A percentile compares a stretch with the other conserved stretches of the same genome.
Conservation (phyloP, 1,140 invertebrate genomes). For the Drosophila ercepeae region DNA sequence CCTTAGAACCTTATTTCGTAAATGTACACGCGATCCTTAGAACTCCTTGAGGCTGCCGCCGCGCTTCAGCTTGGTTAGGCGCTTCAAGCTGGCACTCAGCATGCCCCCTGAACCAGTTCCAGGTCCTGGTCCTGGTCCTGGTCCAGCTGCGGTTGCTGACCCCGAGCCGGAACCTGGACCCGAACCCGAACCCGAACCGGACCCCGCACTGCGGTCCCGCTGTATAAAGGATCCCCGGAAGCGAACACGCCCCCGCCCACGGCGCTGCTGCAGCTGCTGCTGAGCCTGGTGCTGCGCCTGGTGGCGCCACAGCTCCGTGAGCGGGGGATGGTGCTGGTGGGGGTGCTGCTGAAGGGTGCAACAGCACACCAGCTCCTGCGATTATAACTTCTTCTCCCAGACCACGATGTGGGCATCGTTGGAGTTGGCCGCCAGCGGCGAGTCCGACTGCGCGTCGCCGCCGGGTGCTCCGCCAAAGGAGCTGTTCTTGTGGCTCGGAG, state of each 20-base stretch:
- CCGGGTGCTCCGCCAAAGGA: constrained; percentile 48
- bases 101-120: constrained; percentile 22
- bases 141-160: not conserved
- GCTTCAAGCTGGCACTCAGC: constrained; percentile 65
- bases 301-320: constrained; percentile 57
- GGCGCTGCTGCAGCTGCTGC: constrained; percentile 22
- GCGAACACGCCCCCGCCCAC: constrained; percentile 63
- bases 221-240: constrained; percentile 68
- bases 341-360: constrained; percentile 70
- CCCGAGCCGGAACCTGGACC: not conserved
- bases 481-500: constrained; percentile 83
- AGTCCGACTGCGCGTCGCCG: constrained; percentile 19
- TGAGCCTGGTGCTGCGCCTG: constrained; percentile 24
- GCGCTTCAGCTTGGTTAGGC: constrained; percentile 75
- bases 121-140: not conserved
- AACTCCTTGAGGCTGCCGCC: constrained; percentile 80
- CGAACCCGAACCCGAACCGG: constrained; percentile 2
- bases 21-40: constrained; percentile 38
- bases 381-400: constrained; percentile 95
- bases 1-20: not conserved
- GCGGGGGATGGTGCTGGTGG: constrained; percentile 63
- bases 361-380: constrained; percentile 79
- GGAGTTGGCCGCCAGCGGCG: constrained; percentile 86
- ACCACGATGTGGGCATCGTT: constrained; percentile 94
- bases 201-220: constrained; percentile 43